These are phyloP conservation scores for Octopus bimaculoides DNA, from an alignment of 1,140 invertebrate genomes.

Conservation along the genomic window DNA sequence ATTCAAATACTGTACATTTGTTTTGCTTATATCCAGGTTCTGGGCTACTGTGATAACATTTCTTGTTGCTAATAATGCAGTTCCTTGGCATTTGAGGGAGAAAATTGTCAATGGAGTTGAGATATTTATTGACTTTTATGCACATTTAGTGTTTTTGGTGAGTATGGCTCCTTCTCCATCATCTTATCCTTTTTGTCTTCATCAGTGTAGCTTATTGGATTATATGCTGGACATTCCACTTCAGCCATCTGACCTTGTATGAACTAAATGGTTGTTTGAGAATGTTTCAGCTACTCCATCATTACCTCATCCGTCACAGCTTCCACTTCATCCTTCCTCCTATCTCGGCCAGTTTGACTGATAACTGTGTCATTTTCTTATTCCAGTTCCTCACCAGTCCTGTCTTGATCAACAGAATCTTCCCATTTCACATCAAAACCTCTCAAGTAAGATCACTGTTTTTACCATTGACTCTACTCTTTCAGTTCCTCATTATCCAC, in stretches of 20 bases:
- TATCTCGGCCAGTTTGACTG: constrained; percentile 6
- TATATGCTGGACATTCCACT: background rate
- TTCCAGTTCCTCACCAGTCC: constrained; percentile 76
- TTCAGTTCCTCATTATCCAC: background rate
- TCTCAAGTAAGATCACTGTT: constrained; percentile 63
- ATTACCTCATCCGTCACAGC: background rate
- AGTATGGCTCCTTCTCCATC: constrained; percentile 29
- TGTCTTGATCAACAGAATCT: constrained; percentile 77
- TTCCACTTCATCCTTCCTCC: background rate
- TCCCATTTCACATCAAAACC: constrained; percentile 82
- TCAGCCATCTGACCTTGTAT: background rate
- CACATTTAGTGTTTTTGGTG: constrained; percentile 79
- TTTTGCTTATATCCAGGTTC: constrained; percentile 60
- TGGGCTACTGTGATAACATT: constrained; percentile 76
- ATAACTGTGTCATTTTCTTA: constrained; percentile 24
- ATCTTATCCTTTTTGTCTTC: background rate
- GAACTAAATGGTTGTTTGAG: background rate
- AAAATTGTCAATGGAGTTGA: constrained; percentile 80
- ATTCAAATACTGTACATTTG: too few species aligned
- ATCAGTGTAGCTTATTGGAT: background rate
- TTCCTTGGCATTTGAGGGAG: constrained; percentile 88
- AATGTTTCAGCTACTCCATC: background rate
- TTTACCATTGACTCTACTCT: background rate
- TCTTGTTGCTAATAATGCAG: constrained; percentile 66
- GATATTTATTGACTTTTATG: constrained; percentile 71